Evolutionary conservation across 23 tunicate genomes (phyloP).

Genomic region (Halocynthia roretzi): DNA sequence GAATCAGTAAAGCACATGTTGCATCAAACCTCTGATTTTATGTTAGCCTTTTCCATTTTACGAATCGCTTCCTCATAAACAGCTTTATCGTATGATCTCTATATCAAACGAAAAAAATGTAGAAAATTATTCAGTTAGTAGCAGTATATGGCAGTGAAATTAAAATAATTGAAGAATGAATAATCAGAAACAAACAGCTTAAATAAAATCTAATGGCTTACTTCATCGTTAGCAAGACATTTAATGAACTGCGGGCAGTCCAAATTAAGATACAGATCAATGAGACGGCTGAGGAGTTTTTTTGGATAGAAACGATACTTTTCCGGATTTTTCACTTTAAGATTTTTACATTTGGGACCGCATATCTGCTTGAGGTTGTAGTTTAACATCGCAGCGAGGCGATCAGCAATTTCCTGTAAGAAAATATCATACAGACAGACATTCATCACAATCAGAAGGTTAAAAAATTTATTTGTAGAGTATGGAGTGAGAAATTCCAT

Average conservation of each 20-base stretch:
- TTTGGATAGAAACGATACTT: constrained; percentile 91
- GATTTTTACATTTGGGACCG: constrained; percentile 84
- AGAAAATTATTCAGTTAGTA: no score
- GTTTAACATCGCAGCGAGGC: constrained; percentile 91
- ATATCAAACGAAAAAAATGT: not conserved
- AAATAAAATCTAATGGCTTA: not conserved
- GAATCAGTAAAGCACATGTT: not conserved
- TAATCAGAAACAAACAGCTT: no score
- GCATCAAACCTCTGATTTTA: constrained; percentile 32
- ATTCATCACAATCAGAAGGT: not conserved
- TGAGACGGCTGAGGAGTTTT: constrained; percentile 57
- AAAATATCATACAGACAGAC: not conserved
- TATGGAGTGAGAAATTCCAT: not conserved
- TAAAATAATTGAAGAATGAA: not conserved
- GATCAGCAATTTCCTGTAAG: constrained; percentile 73
- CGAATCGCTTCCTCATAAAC: constrained; percentile 55
- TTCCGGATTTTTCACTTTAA: constrained; percentile 77
- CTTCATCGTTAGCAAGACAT: constrained; percentile 78
- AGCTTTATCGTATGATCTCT: constrained; percentile 61
- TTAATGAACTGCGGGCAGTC: constrained; percentile 75
- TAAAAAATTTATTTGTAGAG: not conserved
- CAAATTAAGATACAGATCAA: constrained; percentile 78
- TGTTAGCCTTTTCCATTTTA: constrained; percentile 55
- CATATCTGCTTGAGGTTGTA: constrained; percentile 84
- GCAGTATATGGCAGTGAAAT: no score